Conservation (phyloP, 2,888 invertebrate species). For the Morinoia aosen region DNA sequence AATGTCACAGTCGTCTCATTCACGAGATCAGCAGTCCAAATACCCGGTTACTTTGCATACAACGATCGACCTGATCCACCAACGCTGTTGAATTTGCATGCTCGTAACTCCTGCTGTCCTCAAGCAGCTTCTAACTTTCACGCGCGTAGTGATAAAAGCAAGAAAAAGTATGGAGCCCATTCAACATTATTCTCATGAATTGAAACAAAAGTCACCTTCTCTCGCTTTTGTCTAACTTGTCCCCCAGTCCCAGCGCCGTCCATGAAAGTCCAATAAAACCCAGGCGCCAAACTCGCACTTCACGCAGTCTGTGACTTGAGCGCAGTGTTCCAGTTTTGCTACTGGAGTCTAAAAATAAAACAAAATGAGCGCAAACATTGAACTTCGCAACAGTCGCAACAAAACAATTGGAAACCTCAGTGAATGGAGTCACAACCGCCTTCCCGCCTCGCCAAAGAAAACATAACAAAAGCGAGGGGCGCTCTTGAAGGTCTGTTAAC, state of each 20-base stretch:
- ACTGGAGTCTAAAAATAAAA: background rate
- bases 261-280: background rate
- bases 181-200: background rate
- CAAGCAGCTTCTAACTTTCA: background rate
- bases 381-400: background rate
- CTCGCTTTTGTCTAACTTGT: background rate
- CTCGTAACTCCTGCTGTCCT: background rate
- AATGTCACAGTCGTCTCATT: background rate
- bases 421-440: background rate
- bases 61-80: background rate
- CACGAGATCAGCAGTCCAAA: background rate
- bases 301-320: background rate
- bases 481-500: background rate
- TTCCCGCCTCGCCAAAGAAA: background rate
- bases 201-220: background rate
- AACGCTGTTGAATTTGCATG: background rate
- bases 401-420: background rate
- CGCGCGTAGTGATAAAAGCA: background rate
- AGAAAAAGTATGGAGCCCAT: background rate
- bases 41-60: background rate
- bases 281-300: background rate
- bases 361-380: slow-evolving; percentile 3
- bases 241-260: background rate
- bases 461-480: background rate
- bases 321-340: background rate